These are phyloP conservation scores for Lytechinus variegatus DNA, from an alignment of 35 echinoderm and acorn worm genomes.

Conservation along the genomic window DNA sequence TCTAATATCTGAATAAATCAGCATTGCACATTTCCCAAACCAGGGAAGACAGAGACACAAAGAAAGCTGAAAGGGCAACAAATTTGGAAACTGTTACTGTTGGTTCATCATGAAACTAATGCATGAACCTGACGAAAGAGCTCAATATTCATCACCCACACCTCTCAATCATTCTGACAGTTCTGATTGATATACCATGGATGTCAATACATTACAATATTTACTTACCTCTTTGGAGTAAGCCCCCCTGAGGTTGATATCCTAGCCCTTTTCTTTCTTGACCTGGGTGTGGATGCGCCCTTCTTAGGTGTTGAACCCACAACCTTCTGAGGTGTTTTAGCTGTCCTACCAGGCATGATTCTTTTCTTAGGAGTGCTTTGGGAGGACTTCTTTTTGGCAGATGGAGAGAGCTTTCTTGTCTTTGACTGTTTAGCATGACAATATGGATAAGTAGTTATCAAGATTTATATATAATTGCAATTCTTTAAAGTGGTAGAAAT, in stretches of 20 bases:
- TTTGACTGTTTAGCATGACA: background rate
- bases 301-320: background rate
- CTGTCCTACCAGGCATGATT: background rate
- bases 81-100: too few relatives aligned
- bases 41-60: too few relatives aligned
- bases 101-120: too few relatives aligned
- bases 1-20: background rate
- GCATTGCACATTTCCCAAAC: background rate
- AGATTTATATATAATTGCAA: background rate
- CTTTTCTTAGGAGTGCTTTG: constrained; percentile 8
- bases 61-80: too few relatives aligned
- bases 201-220: background rate
- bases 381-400: background rate
- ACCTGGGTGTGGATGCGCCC: background rate
- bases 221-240: constrained; percentile 22
- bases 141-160: too few relatives aligned
- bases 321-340: constrained; percentile 7
- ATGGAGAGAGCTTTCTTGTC: background rate
- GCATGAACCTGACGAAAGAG: too few relatives aligned
- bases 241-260: constrained; percentile 15
- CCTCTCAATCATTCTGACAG: too few relatives aligned
- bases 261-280: background rate
- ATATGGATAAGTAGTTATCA: background rate
- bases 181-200: too few relatives aligned
- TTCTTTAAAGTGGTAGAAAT: background rate